phyloP scores from a whole-genome alignment of 1,140 invertebrate genomes.

The Thaumetopoea pityocampa region DNA sequence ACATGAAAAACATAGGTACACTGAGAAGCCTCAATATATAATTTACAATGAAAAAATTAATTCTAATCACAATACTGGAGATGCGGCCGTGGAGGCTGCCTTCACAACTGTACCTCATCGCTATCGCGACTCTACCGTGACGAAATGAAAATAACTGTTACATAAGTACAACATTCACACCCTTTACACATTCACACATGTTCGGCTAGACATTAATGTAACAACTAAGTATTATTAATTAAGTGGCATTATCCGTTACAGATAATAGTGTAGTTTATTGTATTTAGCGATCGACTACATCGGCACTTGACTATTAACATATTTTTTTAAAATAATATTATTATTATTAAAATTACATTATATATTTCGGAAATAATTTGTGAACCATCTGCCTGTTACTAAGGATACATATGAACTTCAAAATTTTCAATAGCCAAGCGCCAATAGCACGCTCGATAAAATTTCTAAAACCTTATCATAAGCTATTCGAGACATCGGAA shows the following conservation, averaged over 20 bases:
- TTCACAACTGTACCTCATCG: conserved; percentile 7
- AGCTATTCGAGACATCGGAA: conserved; percentile 65
- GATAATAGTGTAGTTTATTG: conserved; percentile 63
- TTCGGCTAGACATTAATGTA: conserved; percentile 74
- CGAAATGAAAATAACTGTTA: conserved; percentile 34
- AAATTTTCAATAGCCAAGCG: conserved; percentile 46
- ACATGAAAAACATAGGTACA: conserved; percentile 40
- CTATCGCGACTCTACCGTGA: conserved; percentile 27
- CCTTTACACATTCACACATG: conserved; percentile 62
- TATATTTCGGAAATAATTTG: too few species aligned
- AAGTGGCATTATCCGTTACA: conserved; percentile 63
- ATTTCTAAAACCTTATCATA: conserved; percentile 58
- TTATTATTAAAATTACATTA: too few species aligned
- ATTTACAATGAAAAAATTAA: conserved; percentile 47
- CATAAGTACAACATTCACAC: conserved; percentile 61
- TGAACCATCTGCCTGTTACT: too few species aligned
- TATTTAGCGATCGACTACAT: conserved; percentile 43
- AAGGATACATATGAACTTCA: not conserved
- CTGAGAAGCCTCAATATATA: conserved; percentile 58
- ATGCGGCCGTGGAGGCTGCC: not conserved
- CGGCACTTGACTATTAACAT: conserved; percentile 52
- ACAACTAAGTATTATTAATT: conserved; percentile 69
- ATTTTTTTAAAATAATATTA: too few species aligned
- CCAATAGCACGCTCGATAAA: conserved; percentile 48
- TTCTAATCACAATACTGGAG: conserved; percentile 27